Percentiles rank a stretch among this genome's conserved stretches.
Evolutionary conservation across 1,140 invertebrate genomes (phyloP).

Genomic region (Leptinotarsa lineolata): DNA sequence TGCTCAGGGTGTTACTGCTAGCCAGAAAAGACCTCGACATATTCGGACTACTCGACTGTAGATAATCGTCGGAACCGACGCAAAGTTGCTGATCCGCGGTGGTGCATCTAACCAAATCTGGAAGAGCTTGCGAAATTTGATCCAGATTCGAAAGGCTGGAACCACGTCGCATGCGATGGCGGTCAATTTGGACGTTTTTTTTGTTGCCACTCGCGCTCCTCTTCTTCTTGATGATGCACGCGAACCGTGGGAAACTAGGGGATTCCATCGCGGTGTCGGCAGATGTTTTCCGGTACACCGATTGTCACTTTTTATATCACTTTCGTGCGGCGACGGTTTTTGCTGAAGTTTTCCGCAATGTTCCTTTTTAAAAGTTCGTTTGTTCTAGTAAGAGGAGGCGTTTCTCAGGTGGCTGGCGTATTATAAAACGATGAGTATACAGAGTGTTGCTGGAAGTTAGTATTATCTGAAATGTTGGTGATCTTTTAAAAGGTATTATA

Average conservation of each 20-base stretch:
- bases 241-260: slow-evolving; percentile 10
- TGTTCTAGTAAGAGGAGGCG: neutral
- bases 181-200: slow-evolving; percentile 35
- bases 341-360: neutral
- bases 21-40: slow-evolving; percentile 59
- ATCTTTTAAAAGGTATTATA: too few relatives aligned
- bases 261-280: slow-evolving; percentile 3
- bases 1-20: slow-evolving; percentile 57
- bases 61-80: slow-evolving; percentile 58
- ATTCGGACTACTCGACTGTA: slow-evolving; percentile 57
- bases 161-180: slow-evolving; percentile 66
- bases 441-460: neutral
- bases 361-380: neutral
- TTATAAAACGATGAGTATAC: neutral
- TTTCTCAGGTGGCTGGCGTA: neutral
- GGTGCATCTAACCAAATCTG: slow-evolving; percentile 60
- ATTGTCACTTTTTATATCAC: slow-evolving; percentile 5
- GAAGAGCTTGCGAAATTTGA: slow-evolving; percentile 58
- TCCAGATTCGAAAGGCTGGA: slow-evolving; percentile 75
- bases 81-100: slow-evolving; percentile 55
- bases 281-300: neutral
- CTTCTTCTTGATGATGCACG: slow-evolving; percentile 44
- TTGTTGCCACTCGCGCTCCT: slow-evolving; percentile 40
- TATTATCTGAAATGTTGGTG: too few relatives aligned
- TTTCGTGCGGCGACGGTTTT: neutral